These are phyloP conservation scores for Nematopogon swammerdamellus DNA, from an alignment of 2,888 invertebrate species.

Conservation along the genomic window DNA sequence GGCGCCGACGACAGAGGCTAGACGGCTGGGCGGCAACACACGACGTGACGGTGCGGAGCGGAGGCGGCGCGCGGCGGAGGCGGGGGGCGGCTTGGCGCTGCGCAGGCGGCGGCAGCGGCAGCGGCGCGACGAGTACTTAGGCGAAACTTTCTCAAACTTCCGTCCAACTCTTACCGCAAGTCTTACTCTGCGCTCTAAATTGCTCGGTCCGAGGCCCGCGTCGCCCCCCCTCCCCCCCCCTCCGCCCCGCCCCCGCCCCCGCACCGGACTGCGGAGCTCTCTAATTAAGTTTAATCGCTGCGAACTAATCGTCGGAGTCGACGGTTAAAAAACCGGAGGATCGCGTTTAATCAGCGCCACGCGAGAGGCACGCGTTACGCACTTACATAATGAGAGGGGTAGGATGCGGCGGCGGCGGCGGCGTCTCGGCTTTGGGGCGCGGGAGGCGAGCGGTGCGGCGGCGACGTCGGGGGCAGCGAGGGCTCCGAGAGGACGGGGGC, in stretches of 20 bases:
- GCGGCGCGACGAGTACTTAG: not conserved
- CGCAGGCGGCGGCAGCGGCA: not conserved
- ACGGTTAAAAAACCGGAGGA: constrained; percentile 55
- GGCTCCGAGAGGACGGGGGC: constrained; percentile 21
- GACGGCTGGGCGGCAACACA: not conserved
- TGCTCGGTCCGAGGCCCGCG: not conserved
- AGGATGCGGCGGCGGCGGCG: too few relatives aligned
- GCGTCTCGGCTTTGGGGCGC: not conserved
- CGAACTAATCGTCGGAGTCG: constrained; percentile 34
- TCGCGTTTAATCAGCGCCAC: constrained; percentile 52
- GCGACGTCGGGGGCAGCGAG: constrained; percentile 22
- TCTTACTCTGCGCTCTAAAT: not conserved
- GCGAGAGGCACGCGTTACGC: constrained; percentile 45
- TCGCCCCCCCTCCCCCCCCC: too few relatives aligned
- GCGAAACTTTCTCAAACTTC: not conserved
- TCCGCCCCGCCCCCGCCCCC: too few relatives aligned
- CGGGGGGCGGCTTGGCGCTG: too few relatives aligned
- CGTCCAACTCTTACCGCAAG: not conserved
- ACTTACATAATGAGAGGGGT: constrained; percentile 56
- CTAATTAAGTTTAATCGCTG: constrained; percentile 51
- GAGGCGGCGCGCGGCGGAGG: too few relatives aligned
- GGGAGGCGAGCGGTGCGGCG: not conserved
- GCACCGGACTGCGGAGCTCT: constrained; percentile 14
- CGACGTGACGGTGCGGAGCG: too few relatives aligned
- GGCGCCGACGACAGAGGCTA: too few relatives aligned